Evolutionary conservation across 2,888 invertebrate species (phyloP).

Genomic region (Meteorus colon): DNA sequence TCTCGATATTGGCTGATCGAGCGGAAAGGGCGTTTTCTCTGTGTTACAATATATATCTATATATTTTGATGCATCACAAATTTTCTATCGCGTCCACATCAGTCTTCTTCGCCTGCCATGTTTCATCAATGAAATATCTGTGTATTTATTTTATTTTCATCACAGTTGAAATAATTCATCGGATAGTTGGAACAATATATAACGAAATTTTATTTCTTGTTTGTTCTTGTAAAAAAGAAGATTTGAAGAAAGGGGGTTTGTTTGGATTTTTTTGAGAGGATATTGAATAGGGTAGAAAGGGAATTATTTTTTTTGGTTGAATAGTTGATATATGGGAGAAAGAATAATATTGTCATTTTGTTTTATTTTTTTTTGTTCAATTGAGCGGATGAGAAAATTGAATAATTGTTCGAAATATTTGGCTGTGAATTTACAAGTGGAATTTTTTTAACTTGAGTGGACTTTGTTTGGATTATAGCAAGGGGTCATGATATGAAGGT

Average conservation of each 20-base stretch:
- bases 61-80: not conserved
- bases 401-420: too few species aligned
- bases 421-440: too few species aligned
- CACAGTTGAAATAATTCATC: not conserved
- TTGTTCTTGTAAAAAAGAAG: not conserved
- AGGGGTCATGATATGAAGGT: too few species aligned
- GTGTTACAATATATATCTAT: not conserved
- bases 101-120: not conserved
- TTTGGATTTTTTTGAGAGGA: not conserved
- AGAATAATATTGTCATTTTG: not conserved
- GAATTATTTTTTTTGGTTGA: too few species aligned
- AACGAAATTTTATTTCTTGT: not conserved
- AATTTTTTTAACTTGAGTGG: too few species aligned
- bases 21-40: conserved; percentile 19
- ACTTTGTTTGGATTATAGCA: too few species aligned
- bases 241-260: conserved; percentile 7
- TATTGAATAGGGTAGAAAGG: too few species aligned
- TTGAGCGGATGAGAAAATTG: too few species aligned
- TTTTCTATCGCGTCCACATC: not conserved
- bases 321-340: not conserved
- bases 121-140: not conserved
- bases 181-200: not conserved
- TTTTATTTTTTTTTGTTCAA: too few species aligned
- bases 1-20: conserved; percentile 28
- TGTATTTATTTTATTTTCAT: not conserved